Evolutionary conservation across 2,113 vertebrate species (phyloP), one percentile per base, ranked within the genome.

Genomic region (Eptesicus fuscus): DNA sequence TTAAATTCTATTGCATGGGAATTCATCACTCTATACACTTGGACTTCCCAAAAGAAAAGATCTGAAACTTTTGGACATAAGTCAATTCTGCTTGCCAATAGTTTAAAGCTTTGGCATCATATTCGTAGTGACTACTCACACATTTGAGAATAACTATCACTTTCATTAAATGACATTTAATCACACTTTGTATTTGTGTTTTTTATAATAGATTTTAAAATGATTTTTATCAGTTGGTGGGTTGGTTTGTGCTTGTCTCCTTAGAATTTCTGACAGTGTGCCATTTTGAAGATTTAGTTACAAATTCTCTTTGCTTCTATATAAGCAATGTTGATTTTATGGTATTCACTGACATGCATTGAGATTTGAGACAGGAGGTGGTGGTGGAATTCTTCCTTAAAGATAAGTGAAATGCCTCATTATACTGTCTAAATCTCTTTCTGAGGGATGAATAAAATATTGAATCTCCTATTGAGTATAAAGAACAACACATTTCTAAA

Each of bases 121-220:
- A 76, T 88, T 53, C 30, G 65, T 2, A 49, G 13, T 92, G 23
- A 80, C 83, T 87, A 9, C n/a, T 96, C 83, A 82, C 22, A 42
- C 1, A 47, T 86, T 79, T 90, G n/a, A 95, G 37, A 22, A 18
- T 88, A 85, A 83, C 84, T 49, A 74, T 69, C 56, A 88, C 67
- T 94, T 93, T 92, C 49, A 71, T 71, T 32, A 92, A 93, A 71
- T 86, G 40, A 90, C 44, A 95, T 76, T 95, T 88, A 85, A 97
- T 97, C 90, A 85, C 18, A 85, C 20, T 94, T 95, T 71, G 47
- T 79, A 70, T 87, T 93, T 94, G 59, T 61, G 14, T 92, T 93
- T 88, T 70, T n/a, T 91, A 79, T 47, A 88, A 89, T 44, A 79
- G 23, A 90, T 86, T 80, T 2, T 63, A 82, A 90, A 92, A 83